These are phyloP conservation scores for Numenius phaeopus DNA, from an alignment of 2,797 vertebrate genomes.

Conservation along the genomic window DNA sequence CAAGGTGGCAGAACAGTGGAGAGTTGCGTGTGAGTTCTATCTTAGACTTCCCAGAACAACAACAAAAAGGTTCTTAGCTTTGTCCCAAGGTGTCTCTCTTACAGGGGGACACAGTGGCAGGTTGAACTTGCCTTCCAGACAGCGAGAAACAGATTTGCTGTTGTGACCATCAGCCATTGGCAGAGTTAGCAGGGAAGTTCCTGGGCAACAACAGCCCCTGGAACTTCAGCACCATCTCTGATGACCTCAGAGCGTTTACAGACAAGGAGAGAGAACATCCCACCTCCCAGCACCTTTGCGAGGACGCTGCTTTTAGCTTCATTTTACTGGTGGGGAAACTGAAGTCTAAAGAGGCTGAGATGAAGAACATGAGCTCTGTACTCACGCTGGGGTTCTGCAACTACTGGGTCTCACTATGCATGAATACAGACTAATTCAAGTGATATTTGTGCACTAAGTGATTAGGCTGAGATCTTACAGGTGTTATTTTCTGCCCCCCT, in stretches of 20 bases:
- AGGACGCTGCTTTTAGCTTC: background rate
- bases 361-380: fast-evolving
- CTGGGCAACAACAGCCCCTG: background rate
- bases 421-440: background rate
- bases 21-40: background rate
- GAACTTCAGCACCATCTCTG: background rate
- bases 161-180: background rate
- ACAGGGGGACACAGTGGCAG: background rate
- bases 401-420: background rate
- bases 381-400: background rate
- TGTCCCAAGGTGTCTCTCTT: background rate
- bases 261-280: background rate
- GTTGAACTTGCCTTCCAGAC: background rate
- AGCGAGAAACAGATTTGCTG: background rate
- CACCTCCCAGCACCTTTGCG: background rate
- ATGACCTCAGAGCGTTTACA: background rate
- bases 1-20: background rate
- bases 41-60: background rate
- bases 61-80: background rate
- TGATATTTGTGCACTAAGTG: background rate
- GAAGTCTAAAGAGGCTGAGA: background rate
- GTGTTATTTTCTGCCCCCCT: background rate
- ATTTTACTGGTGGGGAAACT: background rate
- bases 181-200: background rate
- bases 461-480: background rate